Evolutionary conservation across 1,140 invertebrate species (phyloP), one percentile per base, ranked within the genome.

Genomic region (Dinothrombium tinctorium): DNA sequence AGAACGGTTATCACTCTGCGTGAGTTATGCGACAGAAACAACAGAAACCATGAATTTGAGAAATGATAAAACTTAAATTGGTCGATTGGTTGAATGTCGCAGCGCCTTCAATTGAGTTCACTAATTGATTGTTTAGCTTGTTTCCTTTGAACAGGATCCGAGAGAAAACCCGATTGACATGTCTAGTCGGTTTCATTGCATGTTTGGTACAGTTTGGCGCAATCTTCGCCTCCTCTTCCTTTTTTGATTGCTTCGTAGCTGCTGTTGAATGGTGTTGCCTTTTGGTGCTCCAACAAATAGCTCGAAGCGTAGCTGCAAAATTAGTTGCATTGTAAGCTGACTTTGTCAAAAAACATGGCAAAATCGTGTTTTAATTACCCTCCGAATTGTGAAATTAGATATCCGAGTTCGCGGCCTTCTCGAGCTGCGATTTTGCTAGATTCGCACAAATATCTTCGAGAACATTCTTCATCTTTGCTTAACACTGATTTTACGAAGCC

Each of bases 321-420:
- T 36, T 11, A 35, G 33, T 11, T 2, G 17, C 15, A 15, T n/a
- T 29, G 28, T 4, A 4, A 39, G 7, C 8, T 2, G 14, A n/a
- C n/a, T 26, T n/a, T n/a, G n/a, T n/a, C n/a, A n/a, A n/a, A n/a
- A 31, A 11, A 39, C 20, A n/a, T 36, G 11, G 28, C 0, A 38
- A 7, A 21, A 23, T 38, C 9, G 8, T 2, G 15, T 35, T 2
- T 28, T 23, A 74, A 78, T 77, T 64, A 89, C 81, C 79, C 77
- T 75, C 79, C 80, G 48, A 87, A 62, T 62, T 86, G 79, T 52
- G 82, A 86, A 68, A 84, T 82, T 38, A 86, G 69, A 50, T 76
- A 74, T 47, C 73, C 77, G 45, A 72, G 71, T 49, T 77, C 76
- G 40, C 64, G 61, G 38, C 78, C 72, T 51, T 82, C 78, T 7